Conservation (phyloP, 2,797 vertebrate genomes). For the Danio albolineatus region DNA sequence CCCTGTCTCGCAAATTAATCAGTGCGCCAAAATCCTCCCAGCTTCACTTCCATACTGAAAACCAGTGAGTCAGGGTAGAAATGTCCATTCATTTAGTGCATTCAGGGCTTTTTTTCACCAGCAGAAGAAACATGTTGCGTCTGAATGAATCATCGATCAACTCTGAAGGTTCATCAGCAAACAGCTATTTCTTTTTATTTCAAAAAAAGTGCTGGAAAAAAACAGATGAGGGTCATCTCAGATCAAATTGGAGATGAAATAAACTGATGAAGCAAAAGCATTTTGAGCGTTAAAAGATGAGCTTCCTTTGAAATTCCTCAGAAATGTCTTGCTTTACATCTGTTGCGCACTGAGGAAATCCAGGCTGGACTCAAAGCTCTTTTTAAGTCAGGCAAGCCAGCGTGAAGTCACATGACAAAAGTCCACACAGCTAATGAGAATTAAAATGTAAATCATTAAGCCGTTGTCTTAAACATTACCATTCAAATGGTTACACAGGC, state of each 20-base stretch:
- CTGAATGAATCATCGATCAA: neutral
- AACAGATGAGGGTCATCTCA: neutral
- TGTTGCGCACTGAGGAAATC: neutral
- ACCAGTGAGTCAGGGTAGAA: neutral
- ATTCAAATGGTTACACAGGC: conserved; percentile 9
- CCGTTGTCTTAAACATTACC: conserved; percentile 25
- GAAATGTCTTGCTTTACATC: neutral
- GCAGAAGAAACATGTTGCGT: neutral
- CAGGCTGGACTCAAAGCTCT: neutral
- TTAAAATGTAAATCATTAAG: conserved; percentile 52
- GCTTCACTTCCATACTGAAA: neutral
- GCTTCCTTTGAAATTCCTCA: neutral
- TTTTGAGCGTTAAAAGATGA: neutral
- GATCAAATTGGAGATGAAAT: neutral
- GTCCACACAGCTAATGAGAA: conserved; percentile 10
- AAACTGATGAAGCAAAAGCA: neutral
- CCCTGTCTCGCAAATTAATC: neutral
- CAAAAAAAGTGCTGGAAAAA: neutral
- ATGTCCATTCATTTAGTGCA: neutral
- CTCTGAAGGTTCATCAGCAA: neutral
- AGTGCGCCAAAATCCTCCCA: neutral
- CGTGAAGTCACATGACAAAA: conserved; percentile 37
- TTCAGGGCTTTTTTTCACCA: neutral
- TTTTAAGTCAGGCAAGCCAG: neutral
- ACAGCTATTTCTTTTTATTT: neutral